phyloP scores from a whole-genome alignment of 2,888 invertebrate species.

The Lasioglossum marginatum region DNA sequence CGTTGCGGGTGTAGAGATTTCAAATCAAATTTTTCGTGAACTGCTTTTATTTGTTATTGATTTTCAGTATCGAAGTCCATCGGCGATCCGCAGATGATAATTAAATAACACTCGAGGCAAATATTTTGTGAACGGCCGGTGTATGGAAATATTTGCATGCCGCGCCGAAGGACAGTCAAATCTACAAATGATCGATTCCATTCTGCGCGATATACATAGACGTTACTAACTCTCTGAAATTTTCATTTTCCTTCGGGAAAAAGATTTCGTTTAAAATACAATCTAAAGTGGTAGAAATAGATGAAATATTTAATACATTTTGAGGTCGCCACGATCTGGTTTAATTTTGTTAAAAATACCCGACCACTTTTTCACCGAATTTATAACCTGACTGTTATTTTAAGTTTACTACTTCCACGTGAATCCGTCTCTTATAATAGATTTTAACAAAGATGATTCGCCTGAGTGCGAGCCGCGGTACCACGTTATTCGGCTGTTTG shows the following conservation, averaged over 20 bases:
- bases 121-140: not conserved
- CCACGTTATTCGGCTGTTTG: not conserved
- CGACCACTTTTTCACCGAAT: not conserved
- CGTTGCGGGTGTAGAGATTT: not conserved
- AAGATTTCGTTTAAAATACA: not conserved
- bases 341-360: not conserved
- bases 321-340: not conserved
- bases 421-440: not conserved
- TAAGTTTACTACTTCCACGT: not conserved
- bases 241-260: not conserved
- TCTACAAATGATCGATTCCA: not conserved
- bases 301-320: not conserved
- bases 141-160: not conserved
- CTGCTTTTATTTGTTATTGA: not conserved
- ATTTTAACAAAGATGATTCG: not conserved
- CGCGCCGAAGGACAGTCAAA: not conserved
- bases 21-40: not conserved
- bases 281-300: not conserved
- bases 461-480: not conserved
- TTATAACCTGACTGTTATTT: not conserved
- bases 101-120: not conserved
- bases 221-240: not conserved
- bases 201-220: not conserved
- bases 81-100: not conserved
- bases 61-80: not conserved